These are phyloP conservation scores for Ormyrus rosae DNA, from an alignment of 2,888 invertebrate species.

Conservation along the genomic window DNA sequence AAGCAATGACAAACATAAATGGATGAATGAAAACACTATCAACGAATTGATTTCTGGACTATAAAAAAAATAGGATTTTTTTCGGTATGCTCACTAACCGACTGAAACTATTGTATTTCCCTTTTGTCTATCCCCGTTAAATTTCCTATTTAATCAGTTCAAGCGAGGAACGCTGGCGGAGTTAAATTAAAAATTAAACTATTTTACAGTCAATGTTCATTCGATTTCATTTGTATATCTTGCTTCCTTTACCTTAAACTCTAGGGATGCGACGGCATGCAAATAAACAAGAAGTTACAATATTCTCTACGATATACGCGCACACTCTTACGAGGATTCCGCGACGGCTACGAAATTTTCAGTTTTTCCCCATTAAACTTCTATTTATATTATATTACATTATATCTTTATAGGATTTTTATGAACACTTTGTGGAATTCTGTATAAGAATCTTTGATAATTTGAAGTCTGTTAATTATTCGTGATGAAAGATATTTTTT, in stretches of 20 bases:
- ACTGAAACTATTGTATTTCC: slow-evolving; percentile 17
- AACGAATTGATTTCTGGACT: slow-evolving; percentile 25
- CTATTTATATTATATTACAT: slow-evolving; percentile 52
- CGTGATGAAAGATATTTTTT: slow-evolving; percentile 38
- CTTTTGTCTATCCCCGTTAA: slow-evolving; percentile 18
- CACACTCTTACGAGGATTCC: slow-evolving; percentile 29
- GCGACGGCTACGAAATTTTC: slow-evolving; percentile 44
- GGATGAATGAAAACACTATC: not conserved
- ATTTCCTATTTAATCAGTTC: slow-evolving; percentile 50
- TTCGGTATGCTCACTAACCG: slow-evolving; percentile 17
- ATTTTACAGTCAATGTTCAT: slow-evolving; percentile 56
- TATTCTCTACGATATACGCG: slow-evolving; percentile 48
- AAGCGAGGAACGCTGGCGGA: slow-evolving; percentile 47
- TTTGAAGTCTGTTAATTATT: slow-evolving; percentile 50
- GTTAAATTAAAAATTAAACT: slow-evolving; percentile 49
- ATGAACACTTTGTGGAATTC: slow-evolving; percentile 58
- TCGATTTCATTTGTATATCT: slow-evolving; percentile 48
- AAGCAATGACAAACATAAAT: not conserved
- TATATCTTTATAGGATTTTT: slow-evolving; percentile 53
- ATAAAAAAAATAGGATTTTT: slow-evolving; percentile 23
- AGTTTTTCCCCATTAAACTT: slow-evolving; percentile 40
- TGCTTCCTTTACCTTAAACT: slow-evolving; percentile 53
- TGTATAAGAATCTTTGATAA: slow-evolving; percentile 55
- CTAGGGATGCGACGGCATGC: slow-evolving; percentile 54
- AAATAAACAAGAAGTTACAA: slow-evolving; percentile 47